These are phyloP conservation scores for Phrynosoma platyrhinos DNA, from an alignment of 2,113 vertebrate genomes.

Conservation along the genomic window DNA sequence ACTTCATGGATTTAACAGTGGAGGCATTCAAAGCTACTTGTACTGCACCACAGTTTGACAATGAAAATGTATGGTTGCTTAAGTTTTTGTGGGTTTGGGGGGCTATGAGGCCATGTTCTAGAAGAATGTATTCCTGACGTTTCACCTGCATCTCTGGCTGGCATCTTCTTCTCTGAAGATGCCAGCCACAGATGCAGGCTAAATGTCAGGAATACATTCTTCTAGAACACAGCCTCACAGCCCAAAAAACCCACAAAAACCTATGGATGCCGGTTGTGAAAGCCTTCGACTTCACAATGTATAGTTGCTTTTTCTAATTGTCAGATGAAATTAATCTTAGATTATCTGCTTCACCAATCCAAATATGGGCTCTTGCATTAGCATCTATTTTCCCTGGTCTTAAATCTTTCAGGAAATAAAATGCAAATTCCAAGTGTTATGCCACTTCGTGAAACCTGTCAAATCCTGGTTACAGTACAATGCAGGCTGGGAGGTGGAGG, in stretches of 20 bases:
- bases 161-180: too few relatives aligned
- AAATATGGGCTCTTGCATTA: slow-evolving; percentile 65
- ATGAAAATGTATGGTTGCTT: slow-evolving; percentile 68
- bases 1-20: background rate
- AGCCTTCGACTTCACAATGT: slow-evolving; percentile 36
- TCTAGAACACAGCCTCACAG: too few relatives aligned
- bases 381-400: slow-evolving; percentile 68
- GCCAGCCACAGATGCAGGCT: too few relatives aligned
- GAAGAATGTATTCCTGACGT: too few relatives aligned
- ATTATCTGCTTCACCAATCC: slow-evolving; percentile 77
- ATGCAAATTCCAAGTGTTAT: slow-evolving; percentile 70
- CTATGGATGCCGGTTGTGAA: too few relatives aligned
- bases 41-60: slow-evolving; percentile 53
- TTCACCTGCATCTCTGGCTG: too few relatives aligned
- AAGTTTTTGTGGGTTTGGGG: too few relatives aligned
- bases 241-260: too few relatives aligned
- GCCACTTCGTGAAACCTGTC: slow-evolving; percentile 49
- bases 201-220: too few relatives aligned
- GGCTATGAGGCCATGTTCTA: too few relatives aligned
- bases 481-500: slow-evolving; percentile 51
- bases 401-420: slow-evolving; percentile 67
- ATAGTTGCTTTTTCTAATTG: slow-evolving; percentile 64
- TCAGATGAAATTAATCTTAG: slow-evolving; percentile 76
- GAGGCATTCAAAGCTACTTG: slow-evolving; percentile 50
- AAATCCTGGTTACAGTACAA: slow-evolving; percentile 50